Evolutionary conservation across 2,888 invertebrate species (phyloP).

Genomic region (Sarcophaga subvicina): DNA sequence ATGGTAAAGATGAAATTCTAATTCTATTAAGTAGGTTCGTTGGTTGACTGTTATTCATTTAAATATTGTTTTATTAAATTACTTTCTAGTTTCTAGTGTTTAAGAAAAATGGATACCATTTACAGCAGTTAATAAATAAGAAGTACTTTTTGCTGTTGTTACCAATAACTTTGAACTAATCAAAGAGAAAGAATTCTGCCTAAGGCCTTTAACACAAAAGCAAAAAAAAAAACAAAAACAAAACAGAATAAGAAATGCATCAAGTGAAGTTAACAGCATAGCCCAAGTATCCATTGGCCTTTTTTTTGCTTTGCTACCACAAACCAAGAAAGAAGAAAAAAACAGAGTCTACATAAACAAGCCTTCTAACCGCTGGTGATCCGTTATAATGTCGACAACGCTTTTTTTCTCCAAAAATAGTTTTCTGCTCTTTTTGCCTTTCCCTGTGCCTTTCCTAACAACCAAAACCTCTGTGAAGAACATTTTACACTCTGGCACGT

Average conservation of each 20-base stretch:
- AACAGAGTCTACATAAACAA: conserved; percentile 23
- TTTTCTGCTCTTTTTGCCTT: not conserved
- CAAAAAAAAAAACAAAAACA: conserved; percentile 27
- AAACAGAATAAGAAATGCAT: conserved; percentile 2
- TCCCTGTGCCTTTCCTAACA: conserved; percentile 33
- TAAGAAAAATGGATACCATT: no score
- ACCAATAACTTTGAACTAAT: not conserved
- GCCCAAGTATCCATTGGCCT: not conserved
- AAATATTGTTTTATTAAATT: no score
- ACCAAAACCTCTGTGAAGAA: conserved; percentile 34
- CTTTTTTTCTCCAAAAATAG: conserved; percentile 8
- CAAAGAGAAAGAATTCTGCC: conserved; percentile 43
- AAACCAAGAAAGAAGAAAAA: not conserved
- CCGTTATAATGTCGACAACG: conserved; percentile 63
- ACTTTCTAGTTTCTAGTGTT: no score
- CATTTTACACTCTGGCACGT: conserved; percentile 45
- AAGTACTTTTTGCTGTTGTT: not conserved
- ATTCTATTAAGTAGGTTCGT: no score
- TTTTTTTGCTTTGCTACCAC: not conserved
- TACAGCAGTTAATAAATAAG: not conserved
- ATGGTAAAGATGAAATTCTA: no score
- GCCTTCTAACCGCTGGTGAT: conserved; percentile 48
- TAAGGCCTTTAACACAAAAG: conserved; percentile 34
- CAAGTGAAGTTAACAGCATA: conserved; percentile 38
- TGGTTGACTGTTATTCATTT: no score